Percentiles rank a stretch among this genome's conserved stretches.
phyloP scores from a whole-genome alignment of 2,797 vertebrate genomes.

The Falco naumanni region DNA sequence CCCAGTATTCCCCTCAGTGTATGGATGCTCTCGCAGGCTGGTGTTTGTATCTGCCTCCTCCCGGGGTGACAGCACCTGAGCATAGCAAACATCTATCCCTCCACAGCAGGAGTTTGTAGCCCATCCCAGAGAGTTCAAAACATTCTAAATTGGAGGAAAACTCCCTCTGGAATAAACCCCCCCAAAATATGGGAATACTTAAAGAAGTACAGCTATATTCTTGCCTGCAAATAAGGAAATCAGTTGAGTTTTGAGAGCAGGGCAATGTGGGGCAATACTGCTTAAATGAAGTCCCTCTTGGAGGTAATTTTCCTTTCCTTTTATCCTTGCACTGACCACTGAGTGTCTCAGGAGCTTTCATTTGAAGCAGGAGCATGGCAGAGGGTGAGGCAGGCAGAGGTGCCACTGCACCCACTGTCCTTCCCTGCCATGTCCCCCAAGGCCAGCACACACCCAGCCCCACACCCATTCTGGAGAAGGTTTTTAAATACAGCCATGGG shows the following conservation, averaged over 20 bases:
- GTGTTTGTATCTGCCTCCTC: rapidly evolving
- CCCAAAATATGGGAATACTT: rapidly evolving
- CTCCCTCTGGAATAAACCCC: rapidly evolving
- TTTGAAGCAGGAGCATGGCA: neutral
- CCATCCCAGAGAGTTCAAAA: neutral
- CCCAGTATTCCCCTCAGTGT: rapidly evolving
- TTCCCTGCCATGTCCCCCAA: neutral
- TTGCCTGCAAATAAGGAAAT: neutral
- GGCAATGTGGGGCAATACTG: neutral
- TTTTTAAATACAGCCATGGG: neutral
- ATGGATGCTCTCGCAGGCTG: neutral
- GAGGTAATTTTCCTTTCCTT: neutral
- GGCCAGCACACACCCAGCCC: neutral
- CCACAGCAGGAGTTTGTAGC: neutral
- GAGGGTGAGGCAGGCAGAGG: neutral
- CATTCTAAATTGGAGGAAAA: neutral
- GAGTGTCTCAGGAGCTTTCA: slow-evolving; percentile 43
- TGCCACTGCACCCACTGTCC: neutral
- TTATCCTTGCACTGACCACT: slow-evolving; percentile 18
- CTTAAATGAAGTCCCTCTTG: neutral
- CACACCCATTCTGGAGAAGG: neutral
- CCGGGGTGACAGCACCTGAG: rapidly evolving
- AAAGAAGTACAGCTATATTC: neutral
- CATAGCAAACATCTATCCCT: neutral
- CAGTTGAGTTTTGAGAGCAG: rapidly evolving